phyloP scores from a whole-genome alignment of 2,113 vertebrate genomes.

The Indicator indicator region DNA sequence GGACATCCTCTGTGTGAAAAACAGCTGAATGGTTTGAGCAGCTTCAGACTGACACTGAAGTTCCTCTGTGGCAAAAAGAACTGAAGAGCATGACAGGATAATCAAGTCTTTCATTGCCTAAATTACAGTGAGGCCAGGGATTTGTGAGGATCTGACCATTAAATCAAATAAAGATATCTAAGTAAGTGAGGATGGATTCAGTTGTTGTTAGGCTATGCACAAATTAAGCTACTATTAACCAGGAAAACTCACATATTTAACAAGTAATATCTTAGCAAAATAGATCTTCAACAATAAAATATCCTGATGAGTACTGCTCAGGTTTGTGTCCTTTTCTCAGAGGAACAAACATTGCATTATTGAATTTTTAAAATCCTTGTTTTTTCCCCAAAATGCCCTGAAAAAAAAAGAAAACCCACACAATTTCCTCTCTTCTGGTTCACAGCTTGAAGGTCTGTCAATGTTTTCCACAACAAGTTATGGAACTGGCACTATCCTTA shows the following conservation, averaged over 20 bases:
- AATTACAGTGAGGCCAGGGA: not conserved
- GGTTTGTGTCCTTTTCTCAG: not conserved
- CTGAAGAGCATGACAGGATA: not conserved
- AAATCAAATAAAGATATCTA: not conserved
- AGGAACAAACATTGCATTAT: not conserved
- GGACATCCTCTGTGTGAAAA: not conserved
- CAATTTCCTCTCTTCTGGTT: not conserved
- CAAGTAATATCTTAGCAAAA: not conserved
- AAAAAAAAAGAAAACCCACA: not conserved
- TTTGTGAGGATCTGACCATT: not conserved
- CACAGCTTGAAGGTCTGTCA: not conserved
- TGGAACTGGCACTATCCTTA: not conserved
- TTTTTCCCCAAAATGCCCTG: not conserved
- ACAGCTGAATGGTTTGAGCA: not conserved
- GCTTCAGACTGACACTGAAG: not conserved
- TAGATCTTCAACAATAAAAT: not conserved
- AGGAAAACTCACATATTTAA: not conserved
- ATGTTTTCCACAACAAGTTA: not conserved
- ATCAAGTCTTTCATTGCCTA: not conserved
- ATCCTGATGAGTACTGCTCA: not conserved
- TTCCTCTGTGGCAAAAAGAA: not conserved
- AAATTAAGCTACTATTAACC: not conserved
- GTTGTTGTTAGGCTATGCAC: not conserved
- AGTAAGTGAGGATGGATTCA: not conserved
- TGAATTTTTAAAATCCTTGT: not conserved